Base-by-base conservation (phyloP, 2,888 invertebrate species). In the Yponomeuta plumbellus region DNA sequence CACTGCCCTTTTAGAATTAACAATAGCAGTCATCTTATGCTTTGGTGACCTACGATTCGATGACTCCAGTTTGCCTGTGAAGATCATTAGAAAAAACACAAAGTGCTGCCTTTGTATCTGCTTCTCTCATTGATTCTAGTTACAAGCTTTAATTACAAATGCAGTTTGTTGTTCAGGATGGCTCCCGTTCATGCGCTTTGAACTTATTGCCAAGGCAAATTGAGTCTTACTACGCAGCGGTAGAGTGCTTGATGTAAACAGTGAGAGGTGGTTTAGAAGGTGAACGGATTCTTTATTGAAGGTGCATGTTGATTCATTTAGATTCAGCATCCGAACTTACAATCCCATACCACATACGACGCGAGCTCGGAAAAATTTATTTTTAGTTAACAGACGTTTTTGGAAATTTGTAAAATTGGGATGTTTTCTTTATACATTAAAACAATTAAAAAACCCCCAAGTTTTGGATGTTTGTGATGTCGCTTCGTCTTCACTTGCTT, bases 111-210 rank as follows among this genome's bases (percentile, higher is more conserved):
- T 62, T 20, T 17, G 39, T n/a, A 39, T 39, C 62, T 62, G 62
- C 20, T 62, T 62, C n/a, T 17, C 62, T 39, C 34, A 62, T 62
- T 34, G 11, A 20, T 62, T 39, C 62, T 20, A 39, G 40, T 62
- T 34, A 62, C 21, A 59, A 59, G 11, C 22, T 59, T 59, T 62
- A 62, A 62, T 62, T 62, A 62, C 62, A 34, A 40, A 62, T 26
- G 34, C 62, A 62, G 62, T 61, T 61, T 61, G 26, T 61, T 34
- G 17, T 62, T 17, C 17, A 13, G 44, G 17, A 13, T 52, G 3
- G 44, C 44, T 52, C 44, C 17, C 5, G 44, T 52, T 13, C 8
- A 52, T 52, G 44, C 44, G 17, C 44, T 52, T 52, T 62, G 44
- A 34, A 8, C 34, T 34, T 34, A 34, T 39, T n/a, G 26, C 17